phyloP scores from a whole-genome alignment of 1,140 invertebrate species.

The Laupala kohalensis region DNA sequence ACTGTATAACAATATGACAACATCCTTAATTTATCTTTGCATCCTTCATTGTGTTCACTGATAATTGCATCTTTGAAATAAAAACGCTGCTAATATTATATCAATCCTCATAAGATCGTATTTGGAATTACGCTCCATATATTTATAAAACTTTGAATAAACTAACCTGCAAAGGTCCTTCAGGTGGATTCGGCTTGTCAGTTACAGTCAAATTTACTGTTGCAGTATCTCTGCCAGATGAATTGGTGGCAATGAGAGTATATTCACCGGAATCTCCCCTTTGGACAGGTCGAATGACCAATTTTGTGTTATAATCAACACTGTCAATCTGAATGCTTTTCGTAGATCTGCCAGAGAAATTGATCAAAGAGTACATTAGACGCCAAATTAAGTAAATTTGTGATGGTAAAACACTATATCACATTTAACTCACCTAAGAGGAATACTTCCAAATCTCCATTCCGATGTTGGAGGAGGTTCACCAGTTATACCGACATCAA shows the following conservation, averaged over 20 bases:
- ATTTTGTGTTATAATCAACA: constrained; percentile 76
- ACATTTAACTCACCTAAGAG: constrained; percentile 29
- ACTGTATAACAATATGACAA: no score
- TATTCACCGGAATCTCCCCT: constrained; percentile 79
- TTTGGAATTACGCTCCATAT: no score
- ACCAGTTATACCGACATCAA: constrained; percentile 80
- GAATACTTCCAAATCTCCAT: constrained; percentile 62
- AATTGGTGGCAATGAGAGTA: constrained; percentile 71
- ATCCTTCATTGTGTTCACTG: no score
- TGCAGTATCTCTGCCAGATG: constrained; percentile 75
- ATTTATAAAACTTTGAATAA: no score
- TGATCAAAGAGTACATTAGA: constrained; percentile 21
- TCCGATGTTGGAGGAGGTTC: constrained; percentile 82
- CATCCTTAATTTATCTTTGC: no score
- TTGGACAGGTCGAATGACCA: constrained; percentile 64
- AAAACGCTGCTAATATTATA: no score
- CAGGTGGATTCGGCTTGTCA: constrained; percentile 76
- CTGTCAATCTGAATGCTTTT: constrained; percentile 66
- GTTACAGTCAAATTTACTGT: constrained; percentile 81
- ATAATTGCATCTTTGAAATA: no score
- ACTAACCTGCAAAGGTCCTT: constrained; percentile 68
- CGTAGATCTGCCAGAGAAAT: constrained; percentile 25
- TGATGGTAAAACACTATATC: not conserved
- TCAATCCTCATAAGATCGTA: no score
- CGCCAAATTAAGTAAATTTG: constrained; percentile 19